A percentile compares a stretch with the other conserved stretches of the same genome.
Conservation (phyloP, 30 jellyfish, hydroid and myxozoan species). For the Rhopilema esculentum region DNA sequence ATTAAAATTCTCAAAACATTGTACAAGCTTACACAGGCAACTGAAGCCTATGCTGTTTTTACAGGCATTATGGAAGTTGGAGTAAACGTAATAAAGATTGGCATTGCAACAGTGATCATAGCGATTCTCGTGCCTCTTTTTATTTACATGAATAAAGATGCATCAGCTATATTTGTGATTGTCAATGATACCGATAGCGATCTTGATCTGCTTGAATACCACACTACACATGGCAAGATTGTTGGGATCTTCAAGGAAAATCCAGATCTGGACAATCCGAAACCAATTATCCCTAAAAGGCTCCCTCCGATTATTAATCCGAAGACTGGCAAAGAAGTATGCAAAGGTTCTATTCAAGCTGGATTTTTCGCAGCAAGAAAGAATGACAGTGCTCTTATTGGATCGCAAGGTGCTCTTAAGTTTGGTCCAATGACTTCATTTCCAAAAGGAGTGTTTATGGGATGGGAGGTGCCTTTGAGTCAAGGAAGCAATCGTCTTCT, state of each 20-base stretch:
- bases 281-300: slow-evolving; percentile 34
- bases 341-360: slow-evolving; percentile 36
- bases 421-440: slow-evolving; percentile 26
- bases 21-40: slow-evolving; percentile 7
- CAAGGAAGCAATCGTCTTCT: slow-evolving; percentile 29
- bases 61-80: slow-evolving; percentile 81
- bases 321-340: neutral
- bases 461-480: slow-evolving; percentile 41
- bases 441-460: slow-evolving; percentile 27
- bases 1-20: slow-evolving; percentile 22
- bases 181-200: slow-evolving; percentile 21
- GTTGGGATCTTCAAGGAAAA: slow-evolving; percentile 42
- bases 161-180: slow-evolving; percentile 8
- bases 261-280: slow-evolving; percentile 14
- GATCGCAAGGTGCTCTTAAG: slow-evolving; percentile 33
- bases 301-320: slow-evolving; percentile 22
- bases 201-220: slow-evolving; percentile 33
- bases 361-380: slow-evolving; percentile 26
- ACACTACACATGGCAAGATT: slow-evolving; percentile 25
- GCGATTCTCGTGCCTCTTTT: slow-evolving; percentile 24
- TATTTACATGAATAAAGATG: neutral
- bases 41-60: slow-evolving; percentile 80
- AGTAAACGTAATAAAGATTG: slow-evolving; percentile 28
- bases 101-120: slow-evolving; percentile 16
- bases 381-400: slow-evolving; percentile 6